Evolutionary conservation across 2,888 invertebrate genomes (phyloP), one percentile per base, ranked within the genome.

Genomic region (Tipula confusa): DNA sequence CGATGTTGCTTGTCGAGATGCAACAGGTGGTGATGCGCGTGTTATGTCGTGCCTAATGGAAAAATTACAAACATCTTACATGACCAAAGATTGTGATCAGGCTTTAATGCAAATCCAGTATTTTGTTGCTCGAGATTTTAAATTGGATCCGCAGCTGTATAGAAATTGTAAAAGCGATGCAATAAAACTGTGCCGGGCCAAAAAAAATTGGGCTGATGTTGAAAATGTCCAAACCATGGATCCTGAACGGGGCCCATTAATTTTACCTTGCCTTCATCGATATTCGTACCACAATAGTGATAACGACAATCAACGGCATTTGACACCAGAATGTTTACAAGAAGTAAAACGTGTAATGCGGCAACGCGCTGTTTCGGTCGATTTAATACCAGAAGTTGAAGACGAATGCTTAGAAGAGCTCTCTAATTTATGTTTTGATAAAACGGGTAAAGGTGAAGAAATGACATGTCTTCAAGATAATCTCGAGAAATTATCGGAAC

Each of bases 11-110:
- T 97, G 97, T 87, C 91, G 92, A 85, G 94, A 95, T 87, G 89
- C 94, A 0, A 91, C 91, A 85, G 94, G 94, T 29, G 95, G 95
- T 13, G 94, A 95, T 88, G 95, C 95, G 0, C 92, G 94, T 87
- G 95, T 98, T 0, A 95, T 99, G 92, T 94, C 95, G 24, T 99
- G 99, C 88, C 91, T 99, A 36, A 96, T 99, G 96, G 96, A 97
- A 86, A 95, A 97, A 88, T 91, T 98, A 82, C 96, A 95, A 48
- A 94, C 95, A 1, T 93, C 93, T 84, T 91, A 93, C 79, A 98
- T 99, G 98, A 94, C 93, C 0, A 93, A 93, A 84, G 94, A 95
- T 15, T 99, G 99, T 91, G 97, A 98, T 90, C 93, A 95, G 85
- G 95, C 97, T 7, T 91, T 99, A 79, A 91, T 99, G 84, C 97